Conservation (phyloP, 2,888 invertebrate species). For the Mythimna loreyi region DNA sequence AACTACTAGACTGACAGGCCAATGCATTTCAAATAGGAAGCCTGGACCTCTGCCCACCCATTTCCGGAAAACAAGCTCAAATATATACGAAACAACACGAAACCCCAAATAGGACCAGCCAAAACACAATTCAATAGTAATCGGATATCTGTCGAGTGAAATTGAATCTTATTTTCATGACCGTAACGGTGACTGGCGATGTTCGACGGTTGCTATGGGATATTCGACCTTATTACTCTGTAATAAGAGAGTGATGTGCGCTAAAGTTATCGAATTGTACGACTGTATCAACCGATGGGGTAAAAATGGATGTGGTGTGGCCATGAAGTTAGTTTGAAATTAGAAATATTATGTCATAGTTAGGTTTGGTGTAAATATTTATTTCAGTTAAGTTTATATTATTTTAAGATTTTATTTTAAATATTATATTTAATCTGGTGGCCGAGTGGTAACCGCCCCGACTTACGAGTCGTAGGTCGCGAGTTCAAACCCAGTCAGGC, state of each 20-base stretch:
- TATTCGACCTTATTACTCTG: slow-evolving; percentile 28
- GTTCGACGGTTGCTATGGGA: slow-evolving; percentile 8
- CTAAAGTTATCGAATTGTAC: slow-evolving; percentile 38
- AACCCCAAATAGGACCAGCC: slow-evolving; percentile 28
- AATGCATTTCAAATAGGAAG: slow-evolving; percentile 15
- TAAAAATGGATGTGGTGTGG: slow-evolving; percentile 53
- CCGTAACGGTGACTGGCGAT: background rate
- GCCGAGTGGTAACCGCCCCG: no score
- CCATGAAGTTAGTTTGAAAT: slow-evolving; percentile 41
- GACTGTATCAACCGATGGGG: slow-evolving; percentile 50
- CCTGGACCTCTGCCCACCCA: slow-evolving; percentile 29
- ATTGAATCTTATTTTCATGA: slow-evolving; percentile 3
- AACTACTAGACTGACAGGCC: no score
- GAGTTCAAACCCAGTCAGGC: no score
- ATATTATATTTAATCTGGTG: no score
- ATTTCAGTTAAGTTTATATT: no score
- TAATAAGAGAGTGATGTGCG: slow-evolving; percentile 10
- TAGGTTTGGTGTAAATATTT: no score
- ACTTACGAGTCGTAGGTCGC: no score
- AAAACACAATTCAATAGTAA: slow-evolving; percentile 45
- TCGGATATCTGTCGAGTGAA: slow-evolving; percentile 10
- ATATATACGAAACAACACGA: slow-evolving; percentile 23
- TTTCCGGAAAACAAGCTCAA: slow-evolving; percentile 28
- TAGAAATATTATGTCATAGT: background rate
- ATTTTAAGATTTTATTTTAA: no score